Conservation (phyloP, 2,113 vertebrate genomes). For the Sminthopsis crassicaudata region DNA sequence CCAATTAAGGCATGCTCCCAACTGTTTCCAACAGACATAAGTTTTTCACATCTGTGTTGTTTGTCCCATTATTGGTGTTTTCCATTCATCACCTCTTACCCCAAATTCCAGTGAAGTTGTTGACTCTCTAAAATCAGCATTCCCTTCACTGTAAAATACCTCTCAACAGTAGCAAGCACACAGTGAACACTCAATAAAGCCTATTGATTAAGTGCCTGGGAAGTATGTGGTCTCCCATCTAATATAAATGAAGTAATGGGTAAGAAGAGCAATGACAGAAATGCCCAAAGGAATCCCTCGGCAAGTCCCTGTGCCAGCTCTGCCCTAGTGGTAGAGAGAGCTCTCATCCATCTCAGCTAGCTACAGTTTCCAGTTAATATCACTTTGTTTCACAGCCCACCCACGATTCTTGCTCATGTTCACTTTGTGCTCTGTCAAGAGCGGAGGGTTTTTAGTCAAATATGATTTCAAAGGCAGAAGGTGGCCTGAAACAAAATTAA, state of each 20-base stretch:
- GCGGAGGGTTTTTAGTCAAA: constrained; percentile 42
- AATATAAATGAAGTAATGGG: background rate
- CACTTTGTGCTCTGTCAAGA: constrained; percentile 49
- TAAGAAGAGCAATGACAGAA: background rate
- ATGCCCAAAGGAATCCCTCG: background rate
- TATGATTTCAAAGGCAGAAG: constrained; percentile 68
- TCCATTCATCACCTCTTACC: background rate
- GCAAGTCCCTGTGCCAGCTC: background rate
- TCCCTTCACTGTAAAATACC: background rate
- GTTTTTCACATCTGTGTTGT: background rate
- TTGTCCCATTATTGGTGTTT: background rate
- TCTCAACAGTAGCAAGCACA: background rate
- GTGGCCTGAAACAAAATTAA: constrained; percentile 72
- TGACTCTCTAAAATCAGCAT: background rate
- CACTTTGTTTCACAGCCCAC: background rate
- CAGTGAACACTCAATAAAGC: constrained; percentile 33
- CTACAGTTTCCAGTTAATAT: constrained; percentile 39
- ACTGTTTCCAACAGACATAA: background rate
- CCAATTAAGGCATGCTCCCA: background rate
- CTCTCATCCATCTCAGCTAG: background rate
- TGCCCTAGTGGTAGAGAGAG: background rate
- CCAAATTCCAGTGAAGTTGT: background rate
- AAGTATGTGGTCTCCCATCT: background rate
- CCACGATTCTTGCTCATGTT: constrained; percentile 57
- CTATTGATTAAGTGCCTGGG: constrained; percentile 5